Evolutionary conservation across 2,113 vertebrate species (phyloP), one percentile per base, ranked within the genome.

Genomic region (Ptyas mucosa): DNA sequence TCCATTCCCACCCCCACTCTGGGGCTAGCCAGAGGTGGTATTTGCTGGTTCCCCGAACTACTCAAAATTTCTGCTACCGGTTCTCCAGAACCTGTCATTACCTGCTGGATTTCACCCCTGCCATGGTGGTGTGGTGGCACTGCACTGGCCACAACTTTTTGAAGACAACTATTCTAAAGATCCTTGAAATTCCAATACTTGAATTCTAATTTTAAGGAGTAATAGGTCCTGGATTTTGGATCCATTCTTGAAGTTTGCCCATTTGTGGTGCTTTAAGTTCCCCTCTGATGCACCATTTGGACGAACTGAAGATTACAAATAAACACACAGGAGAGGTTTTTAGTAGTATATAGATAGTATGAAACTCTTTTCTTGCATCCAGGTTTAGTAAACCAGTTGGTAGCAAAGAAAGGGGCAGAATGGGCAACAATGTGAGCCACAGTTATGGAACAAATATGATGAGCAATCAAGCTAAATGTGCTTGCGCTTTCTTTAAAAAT

Each of bases 401-500:
- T 75, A 91, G 49, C 61, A 75, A 21, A 43, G 34, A 49, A 20
- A 39, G 26, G 8, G 46, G 49, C n/a, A 81, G 61, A 20, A 90
- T 53, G 29, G 29, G n/a, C 49, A 81, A 23, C 14, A 34, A 34
- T 52, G n/a, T 43, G 20, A 51, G 49, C 8, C 64, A 90, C 9
- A n/a, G 58, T 3, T 85, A 90, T 14, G 10, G 24, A 34, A 85
- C 34, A 55, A 26, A 55, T 46, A 21, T 46, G 24, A 64, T 24
- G 57, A 64, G 8, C 43, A 29, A 52, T 85, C 20, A 43, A 81
- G 34, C 18, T 81, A 81, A 81, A 21, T 20, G 43, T 64, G n/a
- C 3, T 46, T 94, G 92, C 57, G 93, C 46, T 85, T 49, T 15
- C 91, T 95, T 81, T 86, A 34, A 91, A 95, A 95, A 92, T 23